Evolutionary conservation across 1,140 invertebrate species (phyloP), one percentile per base, ranked within the genome.

Genomic region (Theocolax elegans): DNA sequence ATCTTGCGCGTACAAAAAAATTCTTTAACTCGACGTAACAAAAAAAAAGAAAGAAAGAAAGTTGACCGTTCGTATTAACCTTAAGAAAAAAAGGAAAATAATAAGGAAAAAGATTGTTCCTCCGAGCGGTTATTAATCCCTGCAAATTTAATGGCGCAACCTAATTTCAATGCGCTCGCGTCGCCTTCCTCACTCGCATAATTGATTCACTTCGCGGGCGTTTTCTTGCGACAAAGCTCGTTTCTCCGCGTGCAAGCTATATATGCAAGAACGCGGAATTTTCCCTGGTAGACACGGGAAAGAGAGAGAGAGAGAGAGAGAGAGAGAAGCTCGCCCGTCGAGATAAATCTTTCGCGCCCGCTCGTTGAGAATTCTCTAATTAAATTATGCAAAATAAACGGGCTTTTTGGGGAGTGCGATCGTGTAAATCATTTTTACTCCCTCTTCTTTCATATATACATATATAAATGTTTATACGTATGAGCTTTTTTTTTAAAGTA

Each of bases 71-170:
- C n/a, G n/a, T n/a, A n/a, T n/a, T n/a, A n/a, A n/a, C n/a, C n/a
- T n/a, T n/a, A n/a, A n/a, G n/a, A n/a, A n/a, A n/a, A n/a, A n/a
- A n/a, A n/a, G n/a, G n/a, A n/a, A n/a, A n/a, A n/a, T n/a, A n/a
- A n/a, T n/a, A n/a, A n/a, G n/a, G n/a, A n/a, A n/a, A n/a, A n/a
- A n/a, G n/a, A n/a, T n/a, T n/a, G n/a, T n/a, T n/a, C n/a, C n/a
- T n/a, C 58, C 67, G 53, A 23, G 68, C 63, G 69, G 73, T 77
- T 78, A 77, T 80, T 80, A 79, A 77, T 77, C 75, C 75, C 53
- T 79, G 77, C 73, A 79, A 80, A 76, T 79, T 81, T 79, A 76
- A 81, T 77, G 76, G 71, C 66, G 74, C 72, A 72, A 71, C 63
- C 79, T 77, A 80, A 79, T 80, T 79, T 76, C 75, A 80, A 79